Percentiles rank a stretch among this genome's conserved stretches.
phyloP scores from a whole-genome alignment of 2,797 vertebrate genomes.

The Coregonus ussuriensis region DNA sequence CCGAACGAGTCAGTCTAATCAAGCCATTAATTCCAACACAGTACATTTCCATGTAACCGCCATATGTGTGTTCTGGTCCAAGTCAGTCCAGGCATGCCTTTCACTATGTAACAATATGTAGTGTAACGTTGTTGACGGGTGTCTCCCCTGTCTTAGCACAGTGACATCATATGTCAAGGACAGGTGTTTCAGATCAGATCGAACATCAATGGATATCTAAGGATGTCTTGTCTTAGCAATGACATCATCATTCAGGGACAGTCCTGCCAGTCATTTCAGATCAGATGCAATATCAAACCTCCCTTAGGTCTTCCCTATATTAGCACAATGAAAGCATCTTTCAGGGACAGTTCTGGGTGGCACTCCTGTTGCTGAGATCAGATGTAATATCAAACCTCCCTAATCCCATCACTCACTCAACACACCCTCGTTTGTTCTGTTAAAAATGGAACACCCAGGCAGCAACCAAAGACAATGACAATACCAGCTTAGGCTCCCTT shows the following conservation, averaged over 20 bases:
- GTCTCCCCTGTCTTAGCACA: neutral
- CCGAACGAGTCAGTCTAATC: neutral
- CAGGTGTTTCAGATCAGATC: no score
- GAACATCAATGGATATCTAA: no score
- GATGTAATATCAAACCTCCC: neutral
- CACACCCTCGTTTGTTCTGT: conserved; percentile 4
- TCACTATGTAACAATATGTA: no score
- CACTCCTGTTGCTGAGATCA: neutral
- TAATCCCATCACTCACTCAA: conserved; percentile 17
- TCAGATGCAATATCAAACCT: no score
- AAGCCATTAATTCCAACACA: neutral
- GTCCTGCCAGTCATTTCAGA: no score
- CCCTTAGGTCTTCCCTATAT: neutral
- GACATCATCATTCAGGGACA: no score
- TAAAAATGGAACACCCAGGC: conserved; percentile 5
- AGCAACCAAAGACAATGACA: neutral
- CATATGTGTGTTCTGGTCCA: neutral
- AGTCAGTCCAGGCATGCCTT: no score
- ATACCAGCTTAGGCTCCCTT: neutral
- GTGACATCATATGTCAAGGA: neutral
- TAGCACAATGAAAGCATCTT: neutral
- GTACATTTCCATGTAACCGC: neutral
- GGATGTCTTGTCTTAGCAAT: no score
- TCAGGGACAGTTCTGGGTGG: no score
- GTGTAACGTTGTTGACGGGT: no score